Conservation (phyloP, 2,797 vertebrate species). For the Onychomys torridus region DNA sequence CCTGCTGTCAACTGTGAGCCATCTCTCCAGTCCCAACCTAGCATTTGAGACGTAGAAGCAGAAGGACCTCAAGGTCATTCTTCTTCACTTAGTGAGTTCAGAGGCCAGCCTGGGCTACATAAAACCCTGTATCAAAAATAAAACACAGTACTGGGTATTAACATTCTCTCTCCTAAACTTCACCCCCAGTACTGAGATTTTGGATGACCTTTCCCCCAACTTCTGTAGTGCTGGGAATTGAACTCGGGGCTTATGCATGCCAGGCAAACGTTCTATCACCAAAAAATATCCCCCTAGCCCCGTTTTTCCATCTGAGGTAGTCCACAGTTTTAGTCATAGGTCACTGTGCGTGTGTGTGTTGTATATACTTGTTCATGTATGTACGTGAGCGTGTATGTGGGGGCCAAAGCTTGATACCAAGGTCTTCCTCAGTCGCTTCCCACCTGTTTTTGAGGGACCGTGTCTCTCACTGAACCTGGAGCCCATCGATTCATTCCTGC, state of each 20-base stretch:
- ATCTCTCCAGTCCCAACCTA: background rate
- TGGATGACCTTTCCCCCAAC: background rate
- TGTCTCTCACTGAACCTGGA: background rate
- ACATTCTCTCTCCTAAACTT: fast-evolving
- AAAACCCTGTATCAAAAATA: background rate
- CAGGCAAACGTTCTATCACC: background rate
- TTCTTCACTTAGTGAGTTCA: background rate
- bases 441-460: background rate
- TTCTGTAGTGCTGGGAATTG: background rate
- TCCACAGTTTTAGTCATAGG: background rate
- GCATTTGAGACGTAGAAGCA: background rate
- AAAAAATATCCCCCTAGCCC: background rate
- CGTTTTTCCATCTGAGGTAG: slow-evolving; percentile 24
- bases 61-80: background rate
- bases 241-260: background rate
- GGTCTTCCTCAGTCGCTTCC: background rate
- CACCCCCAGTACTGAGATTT: background rate
- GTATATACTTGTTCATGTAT: background rate
- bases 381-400: background rate
- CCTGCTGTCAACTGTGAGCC: background rate
- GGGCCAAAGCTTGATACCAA: background rate
- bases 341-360: background rate
- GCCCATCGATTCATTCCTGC: background rate
- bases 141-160: background rate
- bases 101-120: background rate